Percentiles rank a stretch among this genome's conserved stretches.
Evolutionary conservation across 2,113 vertebrate species (phyloP).

Genomic region (Oryzias curvinotus): DNA sequence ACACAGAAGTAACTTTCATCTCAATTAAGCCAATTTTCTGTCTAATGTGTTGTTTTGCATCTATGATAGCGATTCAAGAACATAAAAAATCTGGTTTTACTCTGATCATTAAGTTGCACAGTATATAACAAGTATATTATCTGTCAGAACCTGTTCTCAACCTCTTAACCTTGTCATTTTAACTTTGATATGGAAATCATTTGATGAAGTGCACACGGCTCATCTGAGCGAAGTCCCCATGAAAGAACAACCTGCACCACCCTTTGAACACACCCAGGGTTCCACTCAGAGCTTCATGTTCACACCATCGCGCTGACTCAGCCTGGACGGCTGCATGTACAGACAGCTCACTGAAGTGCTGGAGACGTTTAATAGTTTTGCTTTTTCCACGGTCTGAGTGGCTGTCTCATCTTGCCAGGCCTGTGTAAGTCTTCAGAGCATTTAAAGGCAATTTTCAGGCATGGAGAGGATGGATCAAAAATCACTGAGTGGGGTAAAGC

Average conservation of each 20-base stretch:
- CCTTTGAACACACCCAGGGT: conserved; percentile 3
- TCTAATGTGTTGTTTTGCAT: too few relatives aligned
- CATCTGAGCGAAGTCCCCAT: conserved; percentile 1
- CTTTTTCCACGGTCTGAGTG: conserved; percentile 9
- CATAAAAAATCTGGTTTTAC: too few relatives aligned
- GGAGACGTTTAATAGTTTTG: conserved; percentile 25
- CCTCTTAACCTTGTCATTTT: neutral
- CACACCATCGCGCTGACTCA: conserved; percentile 13
- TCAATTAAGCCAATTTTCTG: too few relatives aligned
- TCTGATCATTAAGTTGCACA: too few relatives aligned
- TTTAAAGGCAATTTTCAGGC: conserved; percentile 1
- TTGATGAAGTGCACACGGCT: conserved; percentile 8
- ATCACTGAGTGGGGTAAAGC: conserved; percentile 1
- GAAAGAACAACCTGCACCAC: conserved; percentile 28
- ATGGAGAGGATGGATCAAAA: conserved; percentile 18
- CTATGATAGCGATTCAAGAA: too few relatives aligned
- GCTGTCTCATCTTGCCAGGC: conserved; percentile 30
- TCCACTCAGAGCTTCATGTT: neutral
- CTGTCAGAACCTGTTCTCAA: too few relatives aligned
- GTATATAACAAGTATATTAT: too few relatives aligned
- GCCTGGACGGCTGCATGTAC: conserved; percentile 9
- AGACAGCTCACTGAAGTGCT: conserved; percentile 19
- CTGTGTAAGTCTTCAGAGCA: neutral
- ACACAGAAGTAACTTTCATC: too few relatives aligned
- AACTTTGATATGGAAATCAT: neutral